phyloP scores from a whole-genome alignment of 35 echinoderm and acorn worm species.

The Chiridota heheva region DNA sequence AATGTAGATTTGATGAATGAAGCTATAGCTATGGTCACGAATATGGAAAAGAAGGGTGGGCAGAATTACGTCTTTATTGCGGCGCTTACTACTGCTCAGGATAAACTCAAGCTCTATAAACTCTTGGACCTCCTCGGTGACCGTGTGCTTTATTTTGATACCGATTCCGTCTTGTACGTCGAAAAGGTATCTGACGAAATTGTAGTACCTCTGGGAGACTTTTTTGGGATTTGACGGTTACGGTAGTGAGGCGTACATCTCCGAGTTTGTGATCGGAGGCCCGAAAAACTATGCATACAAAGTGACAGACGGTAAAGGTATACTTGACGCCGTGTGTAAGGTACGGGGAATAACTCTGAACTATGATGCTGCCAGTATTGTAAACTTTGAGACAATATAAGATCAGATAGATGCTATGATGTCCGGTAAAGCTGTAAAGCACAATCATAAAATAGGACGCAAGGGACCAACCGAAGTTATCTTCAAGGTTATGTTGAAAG shows the following conservation, averaged over 20 bases:
- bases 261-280: conserved; percentile 13
- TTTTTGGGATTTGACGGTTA: conserved; percentile 12
- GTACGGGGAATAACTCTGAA: conserved; percentile 77
- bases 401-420: too few species aligned
- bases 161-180: conserved; percentile 40
- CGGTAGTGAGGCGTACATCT: not conserved
- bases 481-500: too few species aligned
- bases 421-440: too few species aligned
- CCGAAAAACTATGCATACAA: conserved; percentile 67
- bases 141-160: conserved; percentile 48
- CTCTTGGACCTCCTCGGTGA: conserved; percentile 31
- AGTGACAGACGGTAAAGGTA: conserved; percentile 54
- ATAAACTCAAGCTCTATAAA: conserved; percentile 55
- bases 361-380: conserved; percentile 26
- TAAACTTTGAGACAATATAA: conserved; percentile 48
- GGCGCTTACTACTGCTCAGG: conserved; percentile 65
- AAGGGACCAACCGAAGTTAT: too few species aligned
- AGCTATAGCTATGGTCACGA: too few species aligned
- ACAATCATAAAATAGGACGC: too few species aligned
- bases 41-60: too few species aligned
- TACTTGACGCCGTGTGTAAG: conserved; percentile 53
- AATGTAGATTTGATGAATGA: too few species aligned
- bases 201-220: conserved; percentile 12
- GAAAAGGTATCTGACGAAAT: conserved; percentile 17
- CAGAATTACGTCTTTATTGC: conserved; percentile 79